Percentiles rank a stretch among this genome's conserved stretches.
These are phyloP conservation scores for Oreochromis aureus DNA, from an alignment of 2,113 vertebrate species.

Conservation along the genomic window DNA sequence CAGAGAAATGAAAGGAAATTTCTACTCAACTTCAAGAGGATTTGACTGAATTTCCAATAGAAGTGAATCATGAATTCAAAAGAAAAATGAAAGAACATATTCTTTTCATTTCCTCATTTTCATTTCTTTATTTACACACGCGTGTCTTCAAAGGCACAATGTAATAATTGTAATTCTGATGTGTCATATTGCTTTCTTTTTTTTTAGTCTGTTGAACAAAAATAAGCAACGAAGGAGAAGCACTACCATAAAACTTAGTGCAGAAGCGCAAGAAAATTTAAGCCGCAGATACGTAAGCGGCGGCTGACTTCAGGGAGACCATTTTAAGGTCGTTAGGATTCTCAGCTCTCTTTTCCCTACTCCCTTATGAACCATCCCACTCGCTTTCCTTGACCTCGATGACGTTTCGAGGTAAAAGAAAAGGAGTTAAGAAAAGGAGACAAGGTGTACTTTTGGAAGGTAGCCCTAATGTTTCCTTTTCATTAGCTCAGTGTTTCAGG, in stretches of 20 bases:
- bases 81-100: background rate
- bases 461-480: background rate
- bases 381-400: background rate
- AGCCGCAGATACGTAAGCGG: background rate
- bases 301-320: background rate
- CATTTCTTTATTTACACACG: background rate
- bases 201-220: background rate
- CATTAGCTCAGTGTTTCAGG: background rate
- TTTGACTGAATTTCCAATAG: background rate
- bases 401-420: background rate
- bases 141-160: background rate
- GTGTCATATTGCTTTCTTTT: background rate
- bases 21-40: background rate
- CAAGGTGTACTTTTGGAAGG: background rate
- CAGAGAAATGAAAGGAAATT: background rate
- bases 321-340: background rate
- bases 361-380: background rate
- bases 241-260: background rate
- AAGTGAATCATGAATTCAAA: background rate
- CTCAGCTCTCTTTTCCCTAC: background rate
- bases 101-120: background rate
- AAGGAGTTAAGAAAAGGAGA: fast-evolving
- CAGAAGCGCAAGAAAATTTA: background rate
- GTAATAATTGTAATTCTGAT: background rate
- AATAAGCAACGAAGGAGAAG: background rate